Evolutionary conservation across 1,140 invertebrate species (phyloP).

Genomic region (Sinonovacula constricta): DNA sequence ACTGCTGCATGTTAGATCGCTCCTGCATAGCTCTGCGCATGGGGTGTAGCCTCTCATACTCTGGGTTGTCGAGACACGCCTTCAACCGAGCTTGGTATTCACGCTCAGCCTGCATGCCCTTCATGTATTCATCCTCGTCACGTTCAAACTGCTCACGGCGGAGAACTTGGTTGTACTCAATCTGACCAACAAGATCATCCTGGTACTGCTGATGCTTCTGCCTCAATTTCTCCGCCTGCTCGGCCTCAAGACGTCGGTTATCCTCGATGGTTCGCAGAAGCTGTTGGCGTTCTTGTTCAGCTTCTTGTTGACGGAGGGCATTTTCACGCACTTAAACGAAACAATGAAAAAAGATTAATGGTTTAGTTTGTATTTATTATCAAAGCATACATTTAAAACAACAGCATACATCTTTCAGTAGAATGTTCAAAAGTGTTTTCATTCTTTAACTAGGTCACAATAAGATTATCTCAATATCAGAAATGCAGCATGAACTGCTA

Average conservation of each 20-base stretch:
- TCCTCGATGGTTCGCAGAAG: slow-evolving; percentile 41
- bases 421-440: no score
- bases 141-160: slow-evolving; percentile 27
- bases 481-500: no score
- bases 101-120: slow-evolving; percentile 41
- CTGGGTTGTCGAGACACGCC: slow-evolving; percentile 45
- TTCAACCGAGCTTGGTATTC: slow-evolving; percentile 45
- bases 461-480: no score
- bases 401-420: no score
- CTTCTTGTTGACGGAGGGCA: slow-evolving; percentile 15
- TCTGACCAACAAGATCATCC: slow-evolving; percentile 40
- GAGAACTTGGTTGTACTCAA: slow-evolving; percentile 42
- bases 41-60: slow-evolving; percentile 35
- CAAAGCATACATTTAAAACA: no score
- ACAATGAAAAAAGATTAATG: background rate
- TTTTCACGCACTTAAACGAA: slow-evolving; percentile 30
- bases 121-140: slow-evolving; percentile 40
- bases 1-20: background rate
- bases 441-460: no score
- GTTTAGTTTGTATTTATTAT: no score
- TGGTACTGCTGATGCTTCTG: slow-evolving; percentile 38
- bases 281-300: slow-evolving; percentile 22
- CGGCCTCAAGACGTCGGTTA: slow-evolving; percentile 35
- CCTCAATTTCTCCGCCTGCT: slow-evolving; percentile 17
- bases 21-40: slow-evolving; percentile 44